phyloP scores from a whole-genome alignment of 2,113 vertebrate species.

The Melanerpes aurifrons region DNA sequence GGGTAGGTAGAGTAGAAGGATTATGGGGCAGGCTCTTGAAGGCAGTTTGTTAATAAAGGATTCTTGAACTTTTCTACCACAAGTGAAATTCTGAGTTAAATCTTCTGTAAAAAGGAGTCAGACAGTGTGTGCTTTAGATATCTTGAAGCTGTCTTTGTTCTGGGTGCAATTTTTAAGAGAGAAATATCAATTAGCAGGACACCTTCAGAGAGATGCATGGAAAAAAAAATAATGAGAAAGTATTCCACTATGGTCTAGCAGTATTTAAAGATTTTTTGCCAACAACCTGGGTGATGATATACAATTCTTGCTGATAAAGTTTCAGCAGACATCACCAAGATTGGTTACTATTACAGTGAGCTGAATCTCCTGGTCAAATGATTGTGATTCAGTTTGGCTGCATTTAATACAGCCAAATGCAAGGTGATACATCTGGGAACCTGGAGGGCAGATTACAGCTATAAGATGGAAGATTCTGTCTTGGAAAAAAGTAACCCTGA shows the following conservation, averaged over 20 bases:
- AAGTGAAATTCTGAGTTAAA: background rate
- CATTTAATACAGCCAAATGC: slow-evolving; percentile 62
- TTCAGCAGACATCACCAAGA: slow-evolving; percentile 45
- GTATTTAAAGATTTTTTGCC: slow-evolving; percentile 31
- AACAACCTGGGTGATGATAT: background rate
- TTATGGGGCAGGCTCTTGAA: background rate
- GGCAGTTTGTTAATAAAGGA: background rate
- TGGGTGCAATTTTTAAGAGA: background rate
- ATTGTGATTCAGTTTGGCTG: slow-evolving; percentile 40
- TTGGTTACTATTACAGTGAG: slow-evolving; percentile 38
- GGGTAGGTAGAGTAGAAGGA: background rate
- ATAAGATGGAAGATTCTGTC: slow-evolving; percentile 33
- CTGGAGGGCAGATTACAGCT: slow-evolving; percentile 39
- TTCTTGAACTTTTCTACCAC: background rate
- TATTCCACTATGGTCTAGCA: background rate
- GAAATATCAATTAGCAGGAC: background rate
- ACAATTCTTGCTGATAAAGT: slow-evolving; percentile 47
- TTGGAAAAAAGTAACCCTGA: slow-evolving; percentile 54
- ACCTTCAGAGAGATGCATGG: background rate
- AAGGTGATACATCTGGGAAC: slow-evolving; percentile 71
- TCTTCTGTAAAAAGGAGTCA: background rate
- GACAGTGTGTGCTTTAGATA: background rate
- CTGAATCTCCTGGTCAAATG: slow-evolving; percentile 26
- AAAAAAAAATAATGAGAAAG: background rate
- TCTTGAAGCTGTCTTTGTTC: background rate